Evolutionary conservation across 1,140 invertebrate species (phyloP), one percentile per base, ranked within the genome.

Genomic region (Bombus ignitus): DNA sequence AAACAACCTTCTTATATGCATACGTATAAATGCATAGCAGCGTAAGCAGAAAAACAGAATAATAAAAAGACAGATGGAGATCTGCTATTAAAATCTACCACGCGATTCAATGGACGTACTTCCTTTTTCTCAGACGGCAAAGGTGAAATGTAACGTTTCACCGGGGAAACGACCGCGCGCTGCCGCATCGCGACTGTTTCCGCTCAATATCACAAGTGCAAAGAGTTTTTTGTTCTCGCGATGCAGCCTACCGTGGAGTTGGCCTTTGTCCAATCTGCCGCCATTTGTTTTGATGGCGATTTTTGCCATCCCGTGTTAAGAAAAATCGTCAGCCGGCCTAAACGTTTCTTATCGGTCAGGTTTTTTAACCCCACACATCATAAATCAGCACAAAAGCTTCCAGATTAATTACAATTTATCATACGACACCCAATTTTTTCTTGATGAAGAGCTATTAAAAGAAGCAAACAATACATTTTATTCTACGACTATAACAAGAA

Each of bases 121-220:
- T 76, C 68, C 42, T 42, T 59, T 79, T 73, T 84, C 57, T 37
- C 62, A 79, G 70, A 53, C 2, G 37, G 59, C 75, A n/a, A 71
- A 88, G n/a, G 66, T 87, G 59, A 79, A 88, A 74, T 35, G 47
- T 53, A 25, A 66, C n/a, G 68, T 76, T 83, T 42, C 53, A 39
- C 71, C 35, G 25, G 79, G 42, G 57, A 59, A 70, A 59, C 79
- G 76, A 77, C 71, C 80, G 39, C 47, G 25, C n/a, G 65, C 18
- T 68, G 12, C 47, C 53, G 71, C 75, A 74, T n/a, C 37, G 28
- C 44, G 35, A 18, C 59, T 42, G 71, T 76, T 77, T 77, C 65
- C 59, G 70, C 53, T 57, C 72, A n/a, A 80, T 88, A 76, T 79
- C 72, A 84, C 70, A 66, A 85, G 70, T 68, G 83, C 44, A 57